Evolutionary conservation across 2,797 vertebrate species (phyloP).

Genomic region (Orientallactaga sibirica): DNA sequence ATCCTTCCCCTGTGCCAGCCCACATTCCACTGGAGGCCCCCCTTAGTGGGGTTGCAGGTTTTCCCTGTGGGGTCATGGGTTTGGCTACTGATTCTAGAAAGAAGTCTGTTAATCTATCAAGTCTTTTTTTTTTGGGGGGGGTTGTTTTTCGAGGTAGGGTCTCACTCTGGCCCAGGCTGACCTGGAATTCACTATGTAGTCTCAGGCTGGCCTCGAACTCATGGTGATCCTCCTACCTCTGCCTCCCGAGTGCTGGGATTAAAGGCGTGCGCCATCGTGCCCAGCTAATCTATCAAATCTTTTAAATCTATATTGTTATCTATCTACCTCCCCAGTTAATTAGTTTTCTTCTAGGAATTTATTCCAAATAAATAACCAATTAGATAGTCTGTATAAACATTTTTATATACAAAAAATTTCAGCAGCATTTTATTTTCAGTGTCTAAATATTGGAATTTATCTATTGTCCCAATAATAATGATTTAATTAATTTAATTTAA

Average conservation of each 20-base stretch:
- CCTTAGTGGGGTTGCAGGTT: too few species aligned
- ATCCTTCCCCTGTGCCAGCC: too few species aligned
- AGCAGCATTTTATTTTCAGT: neutral
- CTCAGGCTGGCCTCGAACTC: too few species aligned
- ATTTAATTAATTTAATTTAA: neutral
- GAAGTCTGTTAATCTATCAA: neutral
- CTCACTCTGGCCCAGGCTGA: too few species aligned
- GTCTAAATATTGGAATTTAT: neutral
- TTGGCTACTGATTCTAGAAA: neutral
- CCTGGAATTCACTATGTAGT: too few species aligned
- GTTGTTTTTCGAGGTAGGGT: too few species aligned
- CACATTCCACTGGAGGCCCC: too few species aligned
- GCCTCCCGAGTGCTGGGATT: too few species aligned
- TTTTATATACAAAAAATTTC: neutral
- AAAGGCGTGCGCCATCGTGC: too few species aligned
- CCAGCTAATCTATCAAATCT: too few species aligned
- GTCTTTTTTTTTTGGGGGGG: neutral
- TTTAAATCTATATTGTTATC: neutral
- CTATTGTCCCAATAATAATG: neutral
- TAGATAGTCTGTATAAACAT: neutral
- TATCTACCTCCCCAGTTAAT: neutral
- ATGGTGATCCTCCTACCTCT: too few species aligned
- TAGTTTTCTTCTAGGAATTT: neutral
- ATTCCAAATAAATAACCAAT: neutral
- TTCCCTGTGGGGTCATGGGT: too few species aligned